phyloP scores from a whole-genome alignment of 2,797 vertebrate genomes.

The Danio choprae region DNA sequence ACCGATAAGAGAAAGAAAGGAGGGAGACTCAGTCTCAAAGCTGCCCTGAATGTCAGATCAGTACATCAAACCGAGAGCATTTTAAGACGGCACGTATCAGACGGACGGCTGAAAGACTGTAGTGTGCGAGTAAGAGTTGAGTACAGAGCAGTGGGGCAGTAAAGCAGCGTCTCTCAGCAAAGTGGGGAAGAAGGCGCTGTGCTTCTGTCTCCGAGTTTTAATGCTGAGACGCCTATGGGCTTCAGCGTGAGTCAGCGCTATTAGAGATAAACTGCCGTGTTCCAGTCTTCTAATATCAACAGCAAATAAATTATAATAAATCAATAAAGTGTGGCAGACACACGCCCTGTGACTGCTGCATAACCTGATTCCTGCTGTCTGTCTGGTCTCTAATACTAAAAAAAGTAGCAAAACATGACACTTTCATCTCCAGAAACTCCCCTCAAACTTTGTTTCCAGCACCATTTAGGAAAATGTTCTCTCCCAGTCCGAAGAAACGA shows the following conservation, averaged over 20 bases:
- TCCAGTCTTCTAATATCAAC: constrained; percentile 44
- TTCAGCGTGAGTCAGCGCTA: constrained; percentile 67
- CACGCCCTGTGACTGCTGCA: constrained; percentile 50
- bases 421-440: constrained; percentile 12
- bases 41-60: constrained; percentile 51
- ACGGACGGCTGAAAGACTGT: constrained; percentile 48
- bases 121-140: constrained; percentile 49
- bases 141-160: constrained; percentile 58
- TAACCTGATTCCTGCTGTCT: constrained; percentile 37
- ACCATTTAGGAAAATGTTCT: constrained; percentile 15
- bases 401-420: constrained; percentile 6
- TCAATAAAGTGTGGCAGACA: constrained; percentile 49
- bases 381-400: constrained; percentile 44
- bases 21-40: constrained; percentile 52
- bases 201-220: constrained; percentile 63
- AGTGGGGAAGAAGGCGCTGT: constrained; percentile 47
- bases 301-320: constrained; percentile 27
- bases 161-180: constrained; percentile 62
- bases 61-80: constrained; percentile 39
- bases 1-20: constrained; percentile 56
- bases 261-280: constrained; percentile 55
- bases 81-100: constrained; percentile 40
- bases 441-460: constrained; percentile 17
- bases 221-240: constrained; percentile 60
- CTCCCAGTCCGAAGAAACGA: constrained; percentile 16